Evolutionary conservation across 1,140 invertebrate species (phyloP).

Genomic region (Solen grandis): DNA sequence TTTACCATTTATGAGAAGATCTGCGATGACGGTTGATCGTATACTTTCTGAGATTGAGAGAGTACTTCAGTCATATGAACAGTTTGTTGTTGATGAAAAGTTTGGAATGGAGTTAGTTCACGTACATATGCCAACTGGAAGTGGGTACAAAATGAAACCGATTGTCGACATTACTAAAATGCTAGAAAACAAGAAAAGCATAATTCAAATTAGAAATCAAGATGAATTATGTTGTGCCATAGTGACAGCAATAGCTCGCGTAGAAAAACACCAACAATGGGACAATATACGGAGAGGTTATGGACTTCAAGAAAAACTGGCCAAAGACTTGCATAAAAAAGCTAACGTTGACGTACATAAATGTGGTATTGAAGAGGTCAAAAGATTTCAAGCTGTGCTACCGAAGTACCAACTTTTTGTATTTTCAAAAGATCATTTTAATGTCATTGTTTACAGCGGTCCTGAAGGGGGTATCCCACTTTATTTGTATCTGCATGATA

Average conservation of each 20-base stretch:
- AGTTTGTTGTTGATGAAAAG: constrained; percentile 27
- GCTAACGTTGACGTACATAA: constrained; percentile 9
- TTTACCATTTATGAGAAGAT: constrained; percentile 23
- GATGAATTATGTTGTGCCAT: constrained; percentile 9
- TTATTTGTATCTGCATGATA: constrained; percentile 42
- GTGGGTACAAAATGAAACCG: not conserved
- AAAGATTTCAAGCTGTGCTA: constrained; percentile 31
- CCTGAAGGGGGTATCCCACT: constrained; percentile 45
- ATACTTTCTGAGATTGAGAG: constrained; percentile 3
- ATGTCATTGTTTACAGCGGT: constrained; percentile 53
- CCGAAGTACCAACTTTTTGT: constrained; percentile 36
- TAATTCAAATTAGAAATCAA: constrained; percentile 23
- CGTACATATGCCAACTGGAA: constrained; percentile 6
- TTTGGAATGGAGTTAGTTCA: constrained; percentile 29
- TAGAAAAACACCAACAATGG: constrained; percentile 22
- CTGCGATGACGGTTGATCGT: constrained; percentile 1
- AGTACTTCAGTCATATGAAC: constrained; percentile 25
- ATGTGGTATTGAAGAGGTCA: constrained; percentile 51
- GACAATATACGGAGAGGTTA: constrained; percentile 37
- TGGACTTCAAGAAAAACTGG: constrained; percentile 27
- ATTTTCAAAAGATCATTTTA: constrained; percentile 55
- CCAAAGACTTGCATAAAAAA: constrained; percentile 22
- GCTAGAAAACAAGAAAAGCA: constrained; percentile 14
- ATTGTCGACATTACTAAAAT: constrained; percentile 28
- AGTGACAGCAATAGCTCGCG: constrained; percentile 42